Evolutionary conservation across 2,113 vertebrate species (phyloP).

Genomic region (Menidia beryllina): DNA sequence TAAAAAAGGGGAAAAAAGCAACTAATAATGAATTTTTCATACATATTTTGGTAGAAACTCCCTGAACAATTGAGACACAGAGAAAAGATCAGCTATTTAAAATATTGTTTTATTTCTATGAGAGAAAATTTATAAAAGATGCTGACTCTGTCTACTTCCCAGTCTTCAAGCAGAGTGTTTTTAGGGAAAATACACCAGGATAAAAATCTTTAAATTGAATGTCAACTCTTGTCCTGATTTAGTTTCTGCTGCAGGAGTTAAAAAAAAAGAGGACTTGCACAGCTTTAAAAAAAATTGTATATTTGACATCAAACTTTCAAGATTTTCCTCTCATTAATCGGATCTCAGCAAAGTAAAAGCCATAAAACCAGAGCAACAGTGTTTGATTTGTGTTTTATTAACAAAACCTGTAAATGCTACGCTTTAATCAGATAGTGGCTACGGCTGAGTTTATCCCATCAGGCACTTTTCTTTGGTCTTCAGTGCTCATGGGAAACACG

Average conservation of each 20-base stretch:
- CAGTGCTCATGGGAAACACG: constrained; percentile 20
- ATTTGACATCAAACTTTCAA: too few species aligned
- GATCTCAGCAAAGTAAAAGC: too few species aligned
- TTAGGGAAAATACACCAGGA: not conserved
- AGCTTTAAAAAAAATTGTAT: too few species aligned
- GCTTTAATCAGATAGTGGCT: not conserved
- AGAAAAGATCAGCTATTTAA: not conserved
- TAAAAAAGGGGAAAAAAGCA: not conserved
- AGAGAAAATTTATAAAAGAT: not conserved
- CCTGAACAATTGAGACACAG: not conserved
- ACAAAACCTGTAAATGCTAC: not conserved
- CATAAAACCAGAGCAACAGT: too few species aligned
- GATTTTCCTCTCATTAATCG: too few species aligned
- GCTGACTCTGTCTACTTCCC: not conserved
- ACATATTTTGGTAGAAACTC: not conserved
- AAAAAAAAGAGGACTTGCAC: too few species aligned
- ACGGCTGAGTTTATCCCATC: constrained; percentile 32
- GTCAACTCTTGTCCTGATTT: too few species aligned
- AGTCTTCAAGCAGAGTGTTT: not conserved
- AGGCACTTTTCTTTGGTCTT: constrained; percentile 17
- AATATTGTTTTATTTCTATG: constrained; percentile 6
- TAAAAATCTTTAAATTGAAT: not conserved
- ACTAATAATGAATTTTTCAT: not conserved
- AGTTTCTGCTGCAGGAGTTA: too few species aligned
- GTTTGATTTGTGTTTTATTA: not conserved